Evolutionary conservation across 1,140 invertebrate genomes (phyloP), one percentile per base, ranked within the genome.

Genomic region (Tetraneura akinire): DNA sequence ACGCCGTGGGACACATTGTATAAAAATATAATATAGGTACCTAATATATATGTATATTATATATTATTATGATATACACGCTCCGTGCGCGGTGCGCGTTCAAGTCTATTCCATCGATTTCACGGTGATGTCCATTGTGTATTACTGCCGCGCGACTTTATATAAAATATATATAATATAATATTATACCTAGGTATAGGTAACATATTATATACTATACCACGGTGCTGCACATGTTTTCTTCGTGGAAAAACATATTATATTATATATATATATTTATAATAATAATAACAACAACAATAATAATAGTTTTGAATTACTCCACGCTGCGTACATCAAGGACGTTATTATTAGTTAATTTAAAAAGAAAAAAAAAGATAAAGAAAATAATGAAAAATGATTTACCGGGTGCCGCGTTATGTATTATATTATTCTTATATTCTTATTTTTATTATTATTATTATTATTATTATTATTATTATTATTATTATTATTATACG

Each of bases 111-210:
- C 73, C 55, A 18, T 78, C 73, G 73, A 78, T 78, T 78, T 78
- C 73, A 78, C 73, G 73, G 73, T 60, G 53, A 32, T 78, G 73
- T 57, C 73, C 53, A 78, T 78, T 78, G 73, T 78, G 73, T 78
- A 11, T 78, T 57, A 49, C 68, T 45, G n/a, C 45, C 21, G 66
- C 37, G 42, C 21, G 8, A 26, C 37, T 2, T 37, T 37, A 37
- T 8, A 37, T 37, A n/a, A n/a, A n/a, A n/a, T n/a, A n/a, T n/a
- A n/a, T n/a, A n/a, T n/a, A n/a, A n/a, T n/a, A n/a, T n/a, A n/a
- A n/a, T n/a, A n/a, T n/a, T n/a, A n/a, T n/a, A n/a, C n/a, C n/a
- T n/a, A n/a, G n/a, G n/a, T n/a, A n/a, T n/a, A n/a, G n/a, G n/a
- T n/a, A n/a, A n/a, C n/a, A n/a, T n/a, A n/a, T n/a, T n/a, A n/a